Conservation (phyloP, 1,140 invertebrate genomes). For the Acromyrmex echinatior region DNA sequence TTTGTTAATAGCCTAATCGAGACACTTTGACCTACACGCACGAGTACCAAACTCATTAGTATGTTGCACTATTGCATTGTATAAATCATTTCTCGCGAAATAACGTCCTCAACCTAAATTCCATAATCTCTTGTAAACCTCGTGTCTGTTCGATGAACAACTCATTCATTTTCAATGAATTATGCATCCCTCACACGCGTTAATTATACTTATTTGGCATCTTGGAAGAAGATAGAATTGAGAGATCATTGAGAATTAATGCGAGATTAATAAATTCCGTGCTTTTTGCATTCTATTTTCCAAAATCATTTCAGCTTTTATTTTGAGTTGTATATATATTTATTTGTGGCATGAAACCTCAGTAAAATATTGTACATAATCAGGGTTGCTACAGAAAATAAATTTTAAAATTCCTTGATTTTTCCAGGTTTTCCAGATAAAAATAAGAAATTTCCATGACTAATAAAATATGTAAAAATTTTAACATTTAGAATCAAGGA, state of each 20-base stretch:
- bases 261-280: constrained; percentile 21
- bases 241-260: background rate
- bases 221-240: background rate
- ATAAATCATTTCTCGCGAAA: constrained; percentile 26
- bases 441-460: too few relatives aligned
- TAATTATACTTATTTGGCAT: constrained; percentile 12
- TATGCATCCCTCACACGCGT: background rate
- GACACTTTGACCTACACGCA: background rate
- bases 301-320: background rate
- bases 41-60: background rate
- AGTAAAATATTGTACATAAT: background rate
- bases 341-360: background rate
- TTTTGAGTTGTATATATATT: background rate
- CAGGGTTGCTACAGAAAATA: too few relatives aligned
- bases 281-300: background rate
- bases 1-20: background rate
- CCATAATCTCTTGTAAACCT: constrained; percentile 14
- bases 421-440: too few relatives aligned
- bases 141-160: constrained; percentile 27
- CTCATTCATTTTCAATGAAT: background rate
- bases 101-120: constrained; percentile 37
- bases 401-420: too few relatives aligned
- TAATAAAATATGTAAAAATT: too few relatives aligned
- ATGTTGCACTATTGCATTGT: background rate
- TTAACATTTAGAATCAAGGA: too few relatives aligned